phyloP scores from a whole-genome alignment of 1,140 invertebrate genomes.

The Drosophila nebulosa region DNA sequence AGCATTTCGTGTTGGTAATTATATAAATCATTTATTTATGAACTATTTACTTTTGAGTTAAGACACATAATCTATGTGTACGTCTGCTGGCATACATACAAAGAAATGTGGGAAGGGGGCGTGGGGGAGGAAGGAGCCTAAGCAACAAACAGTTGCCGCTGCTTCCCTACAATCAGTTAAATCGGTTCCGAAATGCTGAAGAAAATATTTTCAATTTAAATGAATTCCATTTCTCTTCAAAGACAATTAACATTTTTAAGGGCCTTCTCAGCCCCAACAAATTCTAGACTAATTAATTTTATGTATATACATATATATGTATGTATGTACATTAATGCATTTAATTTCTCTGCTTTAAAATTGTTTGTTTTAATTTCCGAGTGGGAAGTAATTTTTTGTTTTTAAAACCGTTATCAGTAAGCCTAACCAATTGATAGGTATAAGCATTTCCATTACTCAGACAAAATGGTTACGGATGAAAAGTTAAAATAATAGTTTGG shows the following conservation, averaged over 20 bases:
- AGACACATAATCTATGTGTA: slow-evolving; percentile 28
- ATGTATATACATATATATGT: not conserved
- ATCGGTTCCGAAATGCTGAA: not conserved
- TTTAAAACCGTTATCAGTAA: too few species aligned
- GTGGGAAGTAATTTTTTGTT: too few species aligned
- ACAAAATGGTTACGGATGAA: too few species aligned
- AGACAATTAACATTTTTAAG: not conserved
- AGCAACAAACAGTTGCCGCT: not conserved
- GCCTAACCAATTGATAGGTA: too few species aligned
- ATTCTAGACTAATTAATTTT: not conserved
- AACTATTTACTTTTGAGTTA: slow-evolving; percentile 65
- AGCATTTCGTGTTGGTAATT: slow-evolving; percentile 48
- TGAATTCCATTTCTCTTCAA: not conserved
- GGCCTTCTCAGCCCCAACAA: not conserved
- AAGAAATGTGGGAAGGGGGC: too few species aligned
- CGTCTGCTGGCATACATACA: not conserved
- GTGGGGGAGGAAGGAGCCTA: not conserved
- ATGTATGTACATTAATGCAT: not conserved
- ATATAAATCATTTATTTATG: slow-evolving; percentile 63
- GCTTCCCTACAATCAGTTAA: not conserved
- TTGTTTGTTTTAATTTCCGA: too few species aligned
- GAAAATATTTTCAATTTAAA: not conserved
- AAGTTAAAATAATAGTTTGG: too few species aligned
- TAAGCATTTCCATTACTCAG: too few species aligned
- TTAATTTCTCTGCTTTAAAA: too few species aligned